Conservation (phyloP, 2,888 invertebrate species). For the Lasioglossum pauxillum region DNA sequence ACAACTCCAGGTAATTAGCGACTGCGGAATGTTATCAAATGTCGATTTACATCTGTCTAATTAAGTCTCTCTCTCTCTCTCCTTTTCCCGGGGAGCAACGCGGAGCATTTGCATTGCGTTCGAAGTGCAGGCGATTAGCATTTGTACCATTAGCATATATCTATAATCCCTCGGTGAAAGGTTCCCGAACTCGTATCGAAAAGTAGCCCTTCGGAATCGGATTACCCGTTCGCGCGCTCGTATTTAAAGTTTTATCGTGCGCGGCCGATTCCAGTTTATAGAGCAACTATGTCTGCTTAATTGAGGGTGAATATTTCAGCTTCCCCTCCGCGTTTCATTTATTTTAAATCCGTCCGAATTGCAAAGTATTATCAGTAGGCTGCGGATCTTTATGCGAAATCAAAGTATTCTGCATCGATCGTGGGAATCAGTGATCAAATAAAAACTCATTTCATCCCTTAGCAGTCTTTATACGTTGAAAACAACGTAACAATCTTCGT, state of each 20-base stretch:
- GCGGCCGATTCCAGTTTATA: neutral
- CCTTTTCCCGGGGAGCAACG: neutral
- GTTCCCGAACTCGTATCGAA: conserved; percentile 37
- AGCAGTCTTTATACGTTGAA: too few relatives aligned
- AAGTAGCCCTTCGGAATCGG: conserved; percentile 28
- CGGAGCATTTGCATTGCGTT: conserved; percentile 20
- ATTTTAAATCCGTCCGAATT: neutral
- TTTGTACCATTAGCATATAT: conserved; percentile 41
- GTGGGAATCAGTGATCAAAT: too few relatives aligned
- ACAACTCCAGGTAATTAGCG: conserved; percentile 54
- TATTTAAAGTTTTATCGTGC: conserved; percentile 30
- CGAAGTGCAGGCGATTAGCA: conserved; percentile 27
- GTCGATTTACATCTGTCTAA: conserved; percentile 62
- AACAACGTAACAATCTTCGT: too few relatives aligned
- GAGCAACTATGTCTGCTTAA: conserved; percentile 17
- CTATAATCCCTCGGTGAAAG: conserved; percentile 44
- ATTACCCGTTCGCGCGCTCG: conserved; percentile 23
- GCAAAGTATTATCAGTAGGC: too few relatives aligned
- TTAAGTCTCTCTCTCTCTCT: conserved; percentile 44
- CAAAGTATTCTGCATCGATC: too few relatives aligned
- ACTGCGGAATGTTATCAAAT: conserved; percentile 53
- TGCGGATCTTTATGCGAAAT: too few relatives aligned
- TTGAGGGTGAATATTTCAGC: conserved; percentile 9
- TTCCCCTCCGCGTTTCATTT: neutral
- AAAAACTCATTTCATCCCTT: too few relatives aligned